These are phyloP conservation scores for Chelonoidis abingdonii DNA, from an alignment of 2,113 vertebrate species.

Conservation along the genomic window DNA sequence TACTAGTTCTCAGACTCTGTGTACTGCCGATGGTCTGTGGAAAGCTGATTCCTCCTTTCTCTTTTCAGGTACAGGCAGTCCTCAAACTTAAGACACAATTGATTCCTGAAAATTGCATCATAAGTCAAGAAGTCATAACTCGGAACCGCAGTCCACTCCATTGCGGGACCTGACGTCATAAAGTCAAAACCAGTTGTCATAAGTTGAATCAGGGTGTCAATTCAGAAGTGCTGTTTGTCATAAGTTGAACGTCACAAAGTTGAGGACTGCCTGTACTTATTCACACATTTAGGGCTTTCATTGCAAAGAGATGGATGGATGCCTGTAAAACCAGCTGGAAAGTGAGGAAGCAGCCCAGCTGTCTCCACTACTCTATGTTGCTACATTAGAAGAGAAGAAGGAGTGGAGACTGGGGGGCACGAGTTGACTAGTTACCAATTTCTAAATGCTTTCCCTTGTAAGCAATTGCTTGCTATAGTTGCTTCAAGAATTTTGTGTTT, in stretches of 20 bases:
- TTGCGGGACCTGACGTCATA: too few relatives aligned
- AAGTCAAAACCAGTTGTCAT: too few relatives aligned
- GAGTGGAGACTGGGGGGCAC: neutral
- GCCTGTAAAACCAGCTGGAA: neutral
- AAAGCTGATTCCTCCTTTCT: neutral
- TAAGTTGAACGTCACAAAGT: too few relatives aligned
- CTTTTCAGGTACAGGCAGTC: neutral
- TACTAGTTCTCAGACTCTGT: neutral
- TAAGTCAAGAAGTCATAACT: too few relatives aligned
- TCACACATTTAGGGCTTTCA: neutral
- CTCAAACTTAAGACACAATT: too few relatives aligned
- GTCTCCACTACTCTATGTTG: neutral
- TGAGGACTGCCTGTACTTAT: neutral
- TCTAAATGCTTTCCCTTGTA: neutral
- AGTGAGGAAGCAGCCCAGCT: neutral
- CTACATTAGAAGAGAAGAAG: neutral
- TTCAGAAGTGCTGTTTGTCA: too few relatives aligned
- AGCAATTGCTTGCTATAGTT: neutral
- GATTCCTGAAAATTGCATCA: too few relatives aligned
- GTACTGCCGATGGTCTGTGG: neutral
- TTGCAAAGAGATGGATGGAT: neutral
- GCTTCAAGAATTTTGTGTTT: neutral
- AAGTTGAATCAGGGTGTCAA: too few relatives aligned
- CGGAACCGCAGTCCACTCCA: too few relatives aligned
- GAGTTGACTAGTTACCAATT: neutral